These are phyloP conservation scores for Palythoa grandiflora DNA, from an alignment of 92 coral and sea anemone genomes.

Conservation along the genomic window DNA sequence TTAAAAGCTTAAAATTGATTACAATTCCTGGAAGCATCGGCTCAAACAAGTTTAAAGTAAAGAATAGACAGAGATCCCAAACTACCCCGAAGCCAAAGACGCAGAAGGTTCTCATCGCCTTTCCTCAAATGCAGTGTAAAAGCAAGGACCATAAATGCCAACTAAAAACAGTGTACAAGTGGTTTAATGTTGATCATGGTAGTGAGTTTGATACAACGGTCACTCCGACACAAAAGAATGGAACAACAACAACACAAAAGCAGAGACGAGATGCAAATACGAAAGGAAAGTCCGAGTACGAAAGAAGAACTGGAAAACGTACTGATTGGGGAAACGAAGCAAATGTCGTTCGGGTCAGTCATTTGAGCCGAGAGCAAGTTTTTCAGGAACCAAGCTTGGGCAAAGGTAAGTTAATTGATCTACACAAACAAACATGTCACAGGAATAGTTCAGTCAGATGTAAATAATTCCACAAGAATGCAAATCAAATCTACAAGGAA, in stretches of 20 bases:
- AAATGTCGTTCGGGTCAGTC: background rate
- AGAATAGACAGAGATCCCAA: background rate
- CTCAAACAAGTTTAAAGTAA: background rate
- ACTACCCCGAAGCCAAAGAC: background rate
- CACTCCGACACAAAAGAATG: background rate
- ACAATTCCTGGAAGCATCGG: background rate
- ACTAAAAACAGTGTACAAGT: background rate
- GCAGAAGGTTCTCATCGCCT: background rate
- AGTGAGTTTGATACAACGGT: constrained; percentile 15
- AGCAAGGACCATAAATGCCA: background rate
- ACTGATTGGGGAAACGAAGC: background rate
- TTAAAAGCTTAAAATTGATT: background rate
- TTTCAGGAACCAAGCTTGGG: background rate
- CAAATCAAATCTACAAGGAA: too few species aligned
- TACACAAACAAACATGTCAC: too few species aligned
- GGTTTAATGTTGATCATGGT: background rate
- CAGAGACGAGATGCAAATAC: background rate
- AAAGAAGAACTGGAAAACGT: too few species aligned
- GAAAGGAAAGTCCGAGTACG: background rate
- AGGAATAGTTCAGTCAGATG: too few species aligned
- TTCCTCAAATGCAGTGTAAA: background rate
- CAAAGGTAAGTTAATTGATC: background rate
- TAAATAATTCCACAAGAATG: too few species aligned
- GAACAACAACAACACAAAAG: background rate
- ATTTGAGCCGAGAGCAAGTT: background rate